phyloP scores from a whole-genome alignment of 1,140 invertebrate genomes.

The Tetraneura akinire region DNA sequence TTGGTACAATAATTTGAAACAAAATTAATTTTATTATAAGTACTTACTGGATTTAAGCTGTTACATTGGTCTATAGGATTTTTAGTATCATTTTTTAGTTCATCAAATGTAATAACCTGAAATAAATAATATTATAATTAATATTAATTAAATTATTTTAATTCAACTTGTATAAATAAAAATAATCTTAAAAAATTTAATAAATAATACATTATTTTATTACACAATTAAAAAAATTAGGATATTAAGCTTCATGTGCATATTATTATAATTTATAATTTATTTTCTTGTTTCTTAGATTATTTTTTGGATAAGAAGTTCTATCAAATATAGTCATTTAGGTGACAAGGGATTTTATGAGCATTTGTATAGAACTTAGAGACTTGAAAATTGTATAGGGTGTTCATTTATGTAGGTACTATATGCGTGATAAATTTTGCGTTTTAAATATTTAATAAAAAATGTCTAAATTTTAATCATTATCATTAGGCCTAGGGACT shows the following conservation, averaged over 20 bases:
- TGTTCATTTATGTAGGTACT: no score
- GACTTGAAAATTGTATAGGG: no score
- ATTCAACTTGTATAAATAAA: not conserved
- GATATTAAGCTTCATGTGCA: not conserved
- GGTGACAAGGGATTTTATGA: no score
- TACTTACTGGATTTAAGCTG: constrained; percentile 95
- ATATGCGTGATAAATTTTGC: no score
- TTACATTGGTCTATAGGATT: constrained; percentile 99
- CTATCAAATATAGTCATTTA: no score
- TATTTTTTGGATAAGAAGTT: no score
- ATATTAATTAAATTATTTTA: not conserved
- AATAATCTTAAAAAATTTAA: not conserved
- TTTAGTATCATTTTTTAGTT: constrained; percentile 98
- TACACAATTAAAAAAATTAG: not conserved
- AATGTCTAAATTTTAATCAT: no score
- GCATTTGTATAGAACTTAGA: no score
- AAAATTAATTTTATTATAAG: constrained; percentile 49
- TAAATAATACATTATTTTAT: not conserved
- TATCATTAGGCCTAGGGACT: no score
- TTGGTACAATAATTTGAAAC: not conserved
- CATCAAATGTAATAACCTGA: constrained; percentile 97
- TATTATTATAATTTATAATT: no score
- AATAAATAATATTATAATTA: not conserved
- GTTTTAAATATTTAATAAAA: no score
- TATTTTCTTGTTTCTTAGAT: no score